Conservation (phyloP, 2,797 vertebrate genomes). For the Crypturellus tataupa region DNA sequence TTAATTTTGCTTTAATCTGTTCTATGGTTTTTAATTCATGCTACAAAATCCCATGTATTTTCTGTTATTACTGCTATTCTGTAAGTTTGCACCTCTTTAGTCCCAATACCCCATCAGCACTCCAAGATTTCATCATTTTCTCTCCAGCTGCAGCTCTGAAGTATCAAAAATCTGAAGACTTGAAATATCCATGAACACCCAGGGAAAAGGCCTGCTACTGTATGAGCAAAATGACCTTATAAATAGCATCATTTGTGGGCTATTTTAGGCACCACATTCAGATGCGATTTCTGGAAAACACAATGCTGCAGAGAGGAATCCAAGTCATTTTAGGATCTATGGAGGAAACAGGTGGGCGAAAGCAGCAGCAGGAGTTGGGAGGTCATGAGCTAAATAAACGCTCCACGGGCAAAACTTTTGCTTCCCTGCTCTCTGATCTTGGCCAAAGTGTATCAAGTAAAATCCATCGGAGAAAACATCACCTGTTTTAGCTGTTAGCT, state of each 20-base stretch:
- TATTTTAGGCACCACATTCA: neutral
- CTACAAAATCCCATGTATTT: neutral
- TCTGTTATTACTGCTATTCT: neutral
- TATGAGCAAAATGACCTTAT: neutral
- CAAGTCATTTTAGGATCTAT: neutral
- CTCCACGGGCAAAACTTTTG: neutral
- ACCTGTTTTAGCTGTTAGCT: neutral
- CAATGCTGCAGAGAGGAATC: neutral
- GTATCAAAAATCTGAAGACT: neutral
- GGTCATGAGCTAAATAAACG: neutral
- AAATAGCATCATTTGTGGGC: neutral
- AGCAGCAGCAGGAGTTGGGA: neutral
- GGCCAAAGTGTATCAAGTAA: neutral
- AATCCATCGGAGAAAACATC: neutral
- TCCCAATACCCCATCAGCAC: accelerated
- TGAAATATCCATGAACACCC: neutral
- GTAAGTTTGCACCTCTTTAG: neutral
- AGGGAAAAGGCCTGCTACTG: neutral
- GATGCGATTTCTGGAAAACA: neutral
- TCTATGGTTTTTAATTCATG: neutral
- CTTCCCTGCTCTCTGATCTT: neutral
- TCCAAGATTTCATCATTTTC: neutral
- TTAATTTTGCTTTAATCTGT: neutral
- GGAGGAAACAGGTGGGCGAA: neutral
- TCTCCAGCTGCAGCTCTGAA: neutral